Base-by-base conservation (phyloP, 2,113 vertebrate genomes). In the Uria aalge region DNA sequence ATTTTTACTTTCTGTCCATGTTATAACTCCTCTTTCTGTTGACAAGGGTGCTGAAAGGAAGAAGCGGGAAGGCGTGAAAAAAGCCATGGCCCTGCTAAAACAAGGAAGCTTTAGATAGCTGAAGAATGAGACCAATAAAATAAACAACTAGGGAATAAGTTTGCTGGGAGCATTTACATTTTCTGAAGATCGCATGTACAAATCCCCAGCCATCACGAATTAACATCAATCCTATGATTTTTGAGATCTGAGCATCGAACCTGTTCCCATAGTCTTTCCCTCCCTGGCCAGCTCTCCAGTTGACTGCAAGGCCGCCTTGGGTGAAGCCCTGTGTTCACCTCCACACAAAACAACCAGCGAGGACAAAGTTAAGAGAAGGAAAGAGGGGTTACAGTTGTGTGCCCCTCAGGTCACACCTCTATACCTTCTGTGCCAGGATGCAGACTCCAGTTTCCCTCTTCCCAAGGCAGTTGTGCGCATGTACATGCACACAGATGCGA, bases 381-480 rank as follows among this genome's bases (percentile, higher is more conserved):
- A 78, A 53, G 14, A 32, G 21, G 7, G 6, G 17, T 13, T 38
- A 63, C 8, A 15, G 11, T 0, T 43, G 26, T 34, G 14, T 26
- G 45, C 34, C 43, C 29, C 34, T 90, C 40, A 17, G 30, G 34
- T 23, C 66, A 60, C 22, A 13, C 16, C 6, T 16, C 34, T 23
- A 32, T 7, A 56, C 21, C 24, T 67, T 30, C 68, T 30, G 8
- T 66, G 9, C 32, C 40, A 64, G 29, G 8, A 53, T 1, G 43
- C 17, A 82, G 30, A 16, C n/a, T 84, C 40, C 18, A 32, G 8
- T 11, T 32, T 63, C 50, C 32, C 57, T 18, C 71, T 55, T 45
- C n/a, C 30, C 38, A 30, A 67, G 53, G 47, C 26, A 67, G 10
- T 0, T 53, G 36, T 3, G 3, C 3, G 2, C 15, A 2, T 0